Percentiles rank a stretch among this genome's conserved stretches.
phyloP scores from a whole-genome alignment of 2,888 invertebrate species.

The Hofmannophila pseudospretella region DNA sequence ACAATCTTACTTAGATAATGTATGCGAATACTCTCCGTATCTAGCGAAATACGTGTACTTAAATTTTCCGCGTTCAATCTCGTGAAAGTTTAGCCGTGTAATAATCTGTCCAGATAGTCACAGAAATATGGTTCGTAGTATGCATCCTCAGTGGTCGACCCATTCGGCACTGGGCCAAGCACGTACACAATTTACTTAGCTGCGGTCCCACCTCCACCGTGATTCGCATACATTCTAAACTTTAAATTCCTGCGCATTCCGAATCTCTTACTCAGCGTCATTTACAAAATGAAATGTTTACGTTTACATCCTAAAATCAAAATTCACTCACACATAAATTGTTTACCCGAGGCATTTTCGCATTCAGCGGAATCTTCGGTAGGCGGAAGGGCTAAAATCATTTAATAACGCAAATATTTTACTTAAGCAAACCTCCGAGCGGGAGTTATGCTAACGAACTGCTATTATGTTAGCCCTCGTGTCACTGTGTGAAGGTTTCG shows the following conservation, averaged over 20 bases:
- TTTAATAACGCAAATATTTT: slow-evolving; percentile 65
- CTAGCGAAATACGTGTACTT: too few relatives aligned
- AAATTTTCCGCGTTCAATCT: too few relatives aligned
- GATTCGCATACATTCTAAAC: slow-evolving; percentile 58
- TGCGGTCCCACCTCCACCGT: slow-evolving; percentile 47
- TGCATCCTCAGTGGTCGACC: slow-evolving; percentile 48
- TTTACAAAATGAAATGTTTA: neutral
- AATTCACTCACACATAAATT: neutral
- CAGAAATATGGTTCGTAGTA: slow-evolving; percentile 26
- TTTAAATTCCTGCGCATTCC: slow-evolving; percentile 18
- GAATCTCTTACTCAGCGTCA: neutral
- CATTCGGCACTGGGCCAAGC: slow-evolving; percentile 69
- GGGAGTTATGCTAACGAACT: slow-evolving; percentile 69
- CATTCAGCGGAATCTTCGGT: slow-evolving; percentile 17
- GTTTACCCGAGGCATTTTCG: slow-evolving; percentile 1
- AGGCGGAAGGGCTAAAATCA: slow-evolving; percentile 38
- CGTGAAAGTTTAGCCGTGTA: neutral
- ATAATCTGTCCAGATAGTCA: slow-evolving; percentile 3
- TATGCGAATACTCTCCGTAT: too few relatives aligned
- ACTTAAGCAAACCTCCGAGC: slow-evolving; percentile 44
- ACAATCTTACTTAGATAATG: too few relatives aligned
- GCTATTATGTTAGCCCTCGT: slow-evolving; percentile 67
- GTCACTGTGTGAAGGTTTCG: slow-evolving; percentile 76
- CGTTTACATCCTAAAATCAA: neutral
- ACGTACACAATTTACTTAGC: slow-evolving; percentile 74